Evolutionary conservation across 2,888 invertebrate species (phyloP).

Genomic region (Meganola albula): DNA sequence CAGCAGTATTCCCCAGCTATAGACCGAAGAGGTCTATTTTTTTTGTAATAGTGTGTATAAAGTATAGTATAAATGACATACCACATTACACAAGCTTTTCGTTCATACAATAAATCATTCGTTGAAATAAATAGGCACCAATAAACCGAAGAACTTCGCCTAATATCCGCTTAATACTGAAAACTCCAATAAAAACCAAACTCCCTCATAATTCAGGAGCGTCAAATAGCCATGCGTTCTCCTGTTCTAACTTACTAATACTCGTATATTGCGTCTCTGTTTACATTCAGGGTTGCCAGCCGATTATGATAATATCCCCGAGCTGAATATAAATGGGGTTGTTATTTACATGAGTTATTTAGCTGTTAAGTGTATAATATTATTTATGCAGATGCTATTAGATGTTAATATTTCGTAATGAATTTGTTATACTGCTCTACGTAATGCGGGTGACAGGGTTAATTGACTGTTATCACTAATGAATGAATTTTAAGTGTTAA

Average conservation of each 20-base stretch:
- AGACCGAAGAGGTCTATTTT: too few species aligned
- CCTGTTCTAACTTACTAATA: constrained; percentile 23
- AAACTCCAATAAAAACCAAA: constrained; percentile 57
- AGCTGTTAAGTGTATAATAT: constrained; percentile 47
- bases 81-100: background rate
- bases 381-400: constrained; percentile 61
- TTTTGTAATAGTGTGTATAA: too few species aligned
- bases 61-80: background rate
- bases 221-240: constrained; percentile 30
- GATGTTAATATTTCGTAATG: constrained; percentile 37
- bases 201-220: constrained; percentile 43
- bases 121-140: constrained; percentile 9
- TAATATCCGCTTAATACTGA: constrained; percentile 36
- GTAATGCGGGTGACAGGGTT: background rate
- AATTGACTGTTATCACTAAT: background rate
- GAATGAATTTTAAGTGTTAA: background rate
- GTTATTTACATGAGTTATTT: constrained; percentile 71
- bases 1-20: too few species aligned
- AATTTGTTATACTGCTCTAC: constrained; percentile 26
- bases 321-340: constrained; percentile 68
- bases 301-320: constrained; percentile 63
- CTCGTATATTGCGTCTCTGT: constrained; percentile 28
- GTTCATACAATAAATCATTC: background rate
- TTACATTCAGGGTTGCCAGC: constrained; percentile 26
- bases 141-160: constrained; percentile 21